Base-by-base conservation (phyloP, 2,888 invertebrate species). In the Eretmocerus hayati region DNA sequence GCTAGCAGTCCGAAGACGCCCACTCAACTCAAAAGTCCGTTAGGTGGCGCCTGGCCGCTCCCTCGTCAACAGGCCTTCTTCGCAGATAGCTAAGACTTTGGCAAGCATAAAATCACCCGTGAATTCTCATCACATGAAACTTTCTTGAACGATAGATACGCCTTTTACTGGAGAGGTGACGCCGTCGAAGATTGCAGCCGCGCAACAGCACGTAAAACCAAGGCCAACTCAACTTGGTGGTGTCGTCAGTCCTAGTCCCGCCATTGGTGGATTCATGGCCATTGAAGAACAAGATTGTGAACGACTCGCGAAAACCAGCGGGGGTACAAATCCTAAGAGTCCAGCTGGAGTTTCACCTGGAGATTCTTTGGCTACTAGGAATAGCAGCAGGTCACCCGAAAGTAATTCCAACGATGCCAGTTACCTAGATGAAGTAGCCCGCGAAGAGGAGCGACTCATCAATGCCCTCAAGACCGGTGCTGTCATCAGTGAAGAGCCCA, bases 371-470 rank as follows among this genome's bases (percentile, higher is more conserved):
- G 53, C 5, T 6, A 30, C 54, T 53, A 5, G 60, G 58, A 35
- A n/a, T n/a, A 76, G 76, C 53, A 74, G 80, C 44, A 85, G 87
- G 5, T 85, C 85, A 16, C 76, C 84, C 30, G 87, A 87, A 64
- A 87, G 88, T 67, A 76, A 85, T 42, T 74, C 88, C 53, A 80
- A 59, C 81, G 86, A 61, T 86, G 54, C 55, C 3, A 60, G 61
- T 33, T 77, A 77, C 52, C 74, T 81, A 47, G 79, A 83, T 56
- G 85, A 86, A 69, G 86, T 88, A 5, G 87, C 86, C n/a, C 77
- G 85, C 22, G 88, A 88, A 65, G 88, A 89, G 66, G 87, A 87
- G 67, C 76, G 85, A 43, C 75, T 89, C 53, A 81, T 89, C 59
- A 82, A 87, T 60, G 88, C 88, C 9, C 71, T 89, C 52, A 84